Conservation (phyloP, 2,113 vertebrate species). For the Cyanoderma ruficeps region DNA sequence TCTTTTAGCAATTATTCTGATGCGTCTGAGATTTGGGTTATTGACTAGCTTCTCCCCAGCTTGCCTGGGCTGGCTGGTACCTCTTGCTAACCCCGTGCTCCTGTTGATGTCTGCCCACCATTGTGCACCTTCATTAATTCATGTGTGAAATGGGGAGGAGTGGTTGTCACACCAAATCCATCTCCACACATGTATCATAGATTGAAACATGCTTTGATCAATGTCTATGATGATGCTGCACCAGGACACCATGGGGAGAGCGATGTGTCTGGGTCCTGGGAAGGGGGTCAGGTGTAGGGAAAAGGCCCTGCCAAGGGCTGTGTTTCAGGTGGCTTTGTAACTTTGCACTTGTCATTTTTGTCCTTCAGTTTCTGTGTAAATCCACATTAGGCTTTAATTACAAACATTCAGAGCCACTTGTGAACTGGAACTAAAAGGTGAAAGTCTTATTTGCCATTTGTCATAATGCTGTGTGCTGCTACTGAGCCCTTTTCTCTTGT, state of each 20-base stretch:
- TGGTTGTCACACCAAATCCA: not conserved
- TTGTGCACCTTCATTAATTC: not conserved
- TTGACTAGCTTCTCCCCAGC: not conserved
- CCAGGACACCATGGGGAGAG: not conserved
- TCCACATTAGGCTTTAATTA: not conserved
- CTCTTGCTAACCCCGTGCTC: not conserved
- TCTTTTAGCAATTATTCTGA: not conserved
- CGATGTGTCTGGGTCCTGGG: not conserved
- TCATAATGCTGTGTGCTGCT: not conserved
- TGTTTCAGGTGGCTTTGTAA: not conserved
- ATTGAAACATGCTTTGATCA: not conserved
- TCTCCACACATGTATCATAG: accelerated
- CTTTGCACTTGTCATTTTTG: not conserved
- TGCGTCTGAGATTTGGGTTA: not conserved
- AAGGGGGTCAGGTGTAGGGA: not conserved
- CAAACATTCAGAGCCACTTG: not conserved
- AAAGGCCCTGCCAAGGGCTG: not conserved
- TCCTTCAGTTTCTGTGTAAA: not conserved
- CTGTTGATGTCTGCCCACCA: not conserved
- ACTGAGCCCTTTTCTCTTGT: not conserved
- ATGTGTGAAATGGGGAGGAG: not conserved
- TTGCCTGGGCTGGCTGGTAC: not conserved
- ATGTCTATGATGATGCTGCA: not conserved
- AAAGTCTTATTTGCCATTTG: not conserved
- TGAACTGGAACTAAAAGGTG: not conserved